Conservation (phyloP, 2,797 vertebrate genomes). For the Anomalospiza imberbis region DNA sequence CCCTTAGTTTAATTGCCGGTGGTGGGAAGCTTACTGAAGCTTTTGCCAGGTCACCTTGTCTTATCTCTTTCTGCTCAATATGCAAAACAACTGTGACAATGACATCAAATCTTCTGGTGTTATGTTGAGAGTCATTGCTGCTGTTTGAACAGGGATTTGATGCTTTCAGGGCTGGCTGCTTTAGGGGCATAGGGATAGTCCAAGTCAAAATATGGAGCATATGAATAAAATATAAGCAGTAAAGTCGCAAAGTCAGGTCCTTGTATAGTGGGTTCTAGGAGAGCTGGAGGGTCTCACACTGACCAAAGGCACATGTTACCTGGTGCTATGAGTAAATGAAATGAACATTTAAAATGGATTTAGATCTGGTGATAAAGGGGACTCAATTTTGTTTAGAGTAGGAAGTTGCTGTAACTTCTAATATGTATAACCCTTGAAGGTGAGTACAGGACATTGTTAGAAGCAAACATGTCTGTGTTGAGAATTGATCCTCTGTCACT, state of each 20-base stretch:
- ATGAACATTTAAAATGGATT: background rate
- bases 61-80: background rate
- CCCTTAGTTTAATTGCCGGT: background rate
- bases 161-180: background rate
- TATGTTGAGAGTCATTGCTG: background rate
- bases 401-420: background rate
- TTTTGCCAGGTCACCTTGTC: background rate
- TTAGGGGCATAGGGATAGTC: background rate
- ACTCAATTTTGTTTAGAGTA: background rate
- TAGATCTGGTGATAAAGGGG: background rate
- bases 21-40: background rate
- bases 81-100: background rate
- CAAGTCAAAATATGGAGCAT: background rate
- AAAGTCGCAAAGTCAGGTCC: background rate
- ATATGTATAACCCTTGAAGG: background rate
- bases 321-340: background rate
- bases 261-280: background rate
- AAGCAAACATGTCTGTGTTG: background rate
- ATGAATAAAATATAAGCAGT: background rate
- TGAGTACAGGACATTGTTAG: background rate
- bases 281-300: background rate
- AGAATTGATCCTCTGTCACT: background rate
- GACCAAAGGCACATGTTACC: background rate
- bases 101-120: background rate
- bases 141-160: background rate